Evolutionary conservation across 1,140 invertebrate species (phyloP), one percentile per base, ranked within the genome.

Genomic region (Drosophila carrolli): DNA sequence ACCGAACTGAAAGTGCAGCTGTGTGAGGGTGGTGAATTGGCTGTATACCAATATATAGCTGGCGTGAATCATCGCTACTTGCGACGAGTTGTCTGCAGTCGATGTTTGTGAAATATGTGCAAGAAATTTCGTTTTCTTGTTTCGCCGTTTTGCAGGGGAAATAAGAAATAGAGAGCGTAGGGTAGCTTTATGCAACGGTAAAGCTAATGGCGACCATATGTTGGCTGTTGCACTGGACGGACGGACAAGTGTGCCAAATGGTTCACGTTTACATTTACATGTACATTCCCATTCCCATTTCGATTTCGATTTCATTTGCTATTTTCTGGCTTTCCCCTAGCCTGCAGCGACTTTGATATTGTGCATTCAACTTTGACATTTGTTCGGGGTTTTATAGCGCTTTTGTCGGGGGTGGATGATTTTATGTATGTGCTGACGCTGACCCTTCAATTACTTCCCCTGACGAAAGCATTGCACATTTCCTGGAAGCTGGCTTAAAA

Each of bases 71-170:
- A 88, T 89, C 76, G 55, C 19, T 48, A 14, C 67, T 55, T 78
- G 82, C 75, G 83, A 89, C 84, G 68, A 58, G 55, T 73, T 83
- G 84, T 88, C 83, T 86, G 67, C 80, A 77, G 62, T 80, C 72
- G 59, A 48, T 72, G 67, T 66, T 66, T 58, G 37, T 68, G 53
- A 80, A 90, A 89, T 78, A 78, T 77, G 79, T 90, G 86, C 81
- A 82, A 90, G 79, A 90, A 90, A 90, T 90, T 90, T 90, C 86
- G 79, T 86, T 90, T 90, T 90, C 86, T 80, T 90, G 81, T 90
- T 84, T 72, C 60, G 53, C 68, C 19, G 29, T 60, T 53, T 62
- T 38, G 62, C 53, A 61, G 62, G 43, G 46, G 27, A 41, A 60
- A 68, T 62, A 40, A 50, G 51, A 35, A 4, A 32, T 9, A 14